Conservation (phyloP, 2,797 vertebrate species). For the Aphelocoma californica region DNA sequence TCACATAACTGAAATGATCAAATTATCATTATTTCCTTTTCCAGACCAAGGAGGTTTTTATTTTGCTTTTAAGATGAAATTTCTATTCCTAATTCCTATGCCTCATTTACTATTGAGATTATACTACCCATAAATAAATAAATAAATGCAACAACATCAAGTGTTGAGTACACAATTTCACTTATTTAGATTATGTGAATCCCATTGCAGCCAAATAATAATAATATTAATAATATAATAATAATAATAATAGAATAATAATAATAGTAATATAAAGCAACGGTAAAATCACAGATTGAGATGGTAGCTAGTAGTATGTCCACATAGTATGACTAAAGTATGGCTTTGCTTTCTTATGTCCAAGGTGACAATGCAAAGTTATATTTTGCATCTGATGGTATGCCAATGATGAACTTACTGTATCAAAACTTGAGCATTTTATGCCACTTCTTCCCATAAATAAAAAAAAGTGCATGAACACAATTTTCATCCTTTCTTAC, state of each 20-base stretch:
- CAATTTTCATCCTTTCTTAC: constrained; percentile 45
- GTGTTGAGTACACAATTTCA: constrained; percentile 56
- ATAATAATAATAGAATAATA: neutral
- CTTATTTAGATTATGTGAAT: constrained; percentile 68
- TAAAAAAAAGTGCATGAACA: constrained; percentile 54
- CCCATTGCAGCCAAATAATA: constrained; percentile 62
- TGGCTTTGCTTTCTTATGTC: constrained; percentile 62
- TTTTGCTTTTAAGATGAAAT: constrained; percentile 21
- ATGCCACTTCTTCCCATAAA: constrained; percentile 46
- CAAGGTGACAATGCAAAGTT: constrained; percentile 29
- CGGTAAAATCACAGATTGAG: constrained; percentile 43
- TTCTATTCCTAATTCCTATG: constrained; percentile 63
- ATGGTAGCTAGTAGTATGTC: constrained; percentile 51
- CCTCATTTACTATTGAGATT: constrained; percentile 49
- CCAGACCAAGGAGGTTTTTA: constrained; percentile 32
- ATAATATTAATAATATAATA: neutral
- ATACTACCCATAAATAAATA: constrained; percentile 58
- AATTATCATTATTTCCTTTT: constrained; percentile 36
- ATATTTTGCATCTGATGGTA: neutral
- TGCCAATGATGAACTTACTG: constrained; percentile 23
- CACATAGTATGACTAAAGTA: constrained; percentile 28
- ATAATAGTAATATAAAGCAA: constrained; percentile 49
- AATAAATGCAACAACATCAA: constrained; percentile 51
- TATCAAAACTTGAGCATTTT: constrained; percentile 18
- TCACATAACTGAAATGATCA: constrained; percentile 16